Conservation (phyloP, 2,797 vertebrate genomes). For the Jordanella pulchra region DNA sequence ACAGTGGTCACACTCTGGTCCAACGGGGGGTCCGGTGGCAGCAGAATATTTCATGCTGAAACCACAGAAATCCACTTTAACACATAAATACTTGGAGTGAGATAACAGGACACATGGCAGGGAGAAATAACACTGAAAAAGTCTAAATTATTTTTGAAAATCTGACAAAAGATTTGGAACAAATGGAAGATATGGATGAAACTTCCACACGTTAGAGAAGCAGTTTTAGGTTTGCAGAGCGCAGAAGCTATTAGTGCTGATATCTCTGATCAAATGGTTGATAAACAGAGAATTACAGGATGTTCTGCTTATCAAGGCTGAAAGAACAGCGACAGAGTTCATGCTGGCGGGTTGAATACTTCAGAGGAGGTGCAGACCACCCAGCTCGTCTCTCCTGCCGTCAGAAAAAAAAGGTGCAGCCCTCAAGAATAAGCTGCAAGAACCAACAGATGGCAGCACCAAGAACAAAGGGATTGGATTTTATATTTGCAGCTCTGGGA, state of each 20-base stretch:
- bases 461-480: background rate
- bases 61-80: conserved; percentile 22
- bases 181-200: too few species aligned
- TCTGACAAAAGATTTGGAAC: background rate
- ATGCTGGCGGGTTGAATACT: background rate
- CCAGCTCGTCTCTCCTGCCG: background rate
- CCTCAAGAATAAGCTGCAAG: background rate
- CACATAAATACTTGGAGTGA: background rate
- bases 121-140: background rate
- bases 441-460: background rate
- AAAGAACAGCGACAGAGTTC: background rate
- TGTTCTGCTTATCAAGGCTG: background rate
- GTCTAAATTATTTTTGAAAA: background rate
- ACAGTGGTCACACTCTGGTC: conserved; percentile 85
- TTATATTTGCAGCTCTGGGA: background rate
- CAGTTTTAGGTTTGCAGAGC: background rate
- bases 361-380: background rate
- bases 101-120: background rate
- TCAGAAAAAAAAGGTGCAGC: background rate
- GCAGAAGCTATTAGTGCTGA: background rate
- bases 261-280: background rate
- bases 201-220: background rate
- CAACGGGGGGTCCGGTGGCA: conserved; percentile 86
- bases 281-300: background rate
- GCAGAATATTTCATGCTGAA: conserved; percentile 88